These are phyloP conservation scores for Homarus americanus DNA, from an alignment of 1,140 invertebrate genomes.

Conservation along the genomic window DNA sequence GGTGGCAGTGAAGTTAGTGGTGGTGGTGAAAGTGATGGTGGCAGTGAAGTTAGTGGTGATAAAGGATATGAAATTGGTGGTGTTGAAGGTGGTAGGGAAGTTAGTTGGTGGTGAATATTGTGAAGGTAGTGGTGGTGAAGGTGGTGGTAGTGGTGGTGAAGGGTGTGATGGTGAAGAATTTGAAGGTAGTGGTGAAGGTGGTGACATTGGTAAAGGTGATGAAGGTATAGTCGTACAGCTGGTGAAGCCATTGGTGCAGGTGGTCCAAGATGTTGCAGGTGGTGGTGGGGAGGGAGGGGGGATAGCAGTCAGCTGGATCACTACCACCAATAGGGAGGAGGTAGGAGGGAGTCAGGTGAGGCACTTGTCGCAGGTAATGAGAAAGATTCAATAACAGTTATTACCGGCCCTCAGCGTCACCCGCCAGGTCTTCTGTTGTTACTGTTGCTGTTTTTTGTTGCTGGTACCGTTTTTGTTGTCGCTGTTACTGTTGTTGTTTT, in stretches of 20 bases:
- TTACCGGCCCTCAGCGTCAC: neutral
- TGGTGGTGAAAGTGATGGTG: too few species aligned
- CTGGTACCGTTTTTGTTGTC: neutral
- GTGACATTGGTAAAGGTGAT: neutral
- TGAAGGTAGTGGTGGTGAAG: neutral
- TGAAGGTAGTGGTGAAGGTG: neutral
- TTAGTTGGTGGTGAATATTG: too few species aligned
- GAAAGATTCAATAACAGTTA: constrained; percentile 19
- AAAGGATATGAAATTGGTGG: too few species aligned
- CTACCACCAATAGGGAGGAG: neutral
- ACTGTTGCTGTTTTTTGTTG: neutral
- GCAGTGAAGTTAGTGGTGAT: too few species aligned
- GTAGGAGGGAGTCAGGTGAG: neutral
- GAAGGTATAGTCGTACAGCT: neutral
- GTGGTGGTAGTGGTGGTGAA: neutral
- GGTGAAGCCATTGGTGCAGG: neutral
- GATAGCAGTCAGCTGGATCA: neutral
- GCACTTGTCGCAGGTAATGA: constrained; percentile 22
- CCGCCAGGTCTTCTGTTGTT: neutral
- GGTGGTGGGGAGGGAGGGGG: neutral
- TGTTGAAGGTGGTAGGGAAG: too few species aligned
- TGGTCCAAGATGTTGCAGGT: neutral
- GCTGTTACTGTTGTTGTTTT: neutral
- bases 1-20: too few species aligned
- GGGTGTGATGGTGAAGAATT: neutral